Evolutionary conservation across 2,888 invertebrate genomes (phyloP), one percentile per base, ranked within the genome.

Genomic region (Augiades crinisus): DNA sequence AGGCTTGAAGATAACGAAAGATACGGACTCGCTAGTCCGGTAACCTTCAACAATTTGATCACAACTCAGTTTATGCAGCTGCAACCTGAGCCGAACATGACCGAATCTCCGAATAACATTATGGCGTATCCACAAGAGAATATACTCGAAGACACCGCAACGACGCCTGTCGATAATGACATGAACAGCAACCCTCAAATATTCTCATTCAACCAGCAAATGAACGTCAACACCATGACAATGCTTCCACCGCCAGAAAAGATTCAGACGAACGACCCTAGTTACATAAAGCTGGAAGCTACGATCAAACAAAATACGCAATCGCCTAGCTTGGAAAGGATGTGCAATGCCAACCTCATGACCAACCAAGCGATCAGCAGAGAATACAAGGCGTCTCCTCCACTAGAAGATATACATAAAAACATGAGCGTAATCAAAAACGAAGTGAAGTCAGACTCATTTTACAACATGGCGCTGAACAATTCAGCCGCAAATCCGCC

Each of bases 271-370:
- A 83, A 70, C 38, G 85, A 89, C 50, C 86, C 88, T 4, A 87
- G 87, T 54, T 88, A 86, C 59, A 89, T 89, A n/a, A 89, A 89
- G 63, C 59, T 88, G 22, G 89, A 89, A 62, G 78, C 82, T 0
- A 81, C 84, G 0, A 86, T 89, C 24, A 89, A 89, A 62, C 89
- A 88, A 54, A 89, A 88, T 55, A 88, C 86, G 0, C 89, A 87
- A 27, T 88, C 86, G 2, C 88, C 88, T 0, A 80, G 86, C 45
- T 66, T 88, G 21, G 88, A 88, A 54, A 70, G 81, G 19, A 89
- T 88, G 87, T 87, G 87, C 60, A 83, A 78, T 49, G 86, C 79
- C 0, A 84, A 85, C 58, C 59, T 87, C 16, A 65, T 88, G 12
- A 82, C 61, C 61, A 83, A 66, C 34, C 72, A 72, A 40, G 71